phyloP scores from a whole-genome alignment of 1,140 invertebrate species.

The Drosophila hydei region DNA sequence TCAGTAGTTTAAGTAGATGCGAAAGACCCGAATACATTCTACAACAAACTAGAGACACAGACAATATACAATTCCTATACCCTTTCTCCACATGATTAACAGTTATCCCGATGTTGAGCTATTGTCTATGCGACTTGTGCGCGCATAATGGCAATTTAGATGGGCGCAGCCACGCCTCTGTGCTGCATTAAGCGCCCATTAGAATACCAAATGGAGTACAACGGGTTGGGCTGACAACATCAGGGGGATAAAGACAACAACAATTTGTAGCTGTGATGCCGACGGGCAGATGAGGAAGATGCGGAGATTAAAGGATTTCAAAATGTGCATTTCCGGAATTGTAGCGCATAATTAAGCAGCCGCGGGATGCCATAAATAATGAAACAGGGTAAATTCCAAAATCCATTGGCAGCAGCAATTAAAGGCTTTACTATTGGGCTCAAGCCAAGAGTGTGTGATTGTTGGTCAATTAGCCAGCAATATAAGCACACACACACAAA shows the following conservation, averaged over 20 bases:
- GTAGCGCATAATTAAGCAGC: conserved; percentile 67
- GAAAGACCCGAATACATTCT: too few species aligned
- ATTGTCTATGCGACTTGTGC: background rate
- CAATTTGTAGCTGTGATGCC: conserved; percentile 8
- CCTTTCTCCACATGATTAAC: background rate
- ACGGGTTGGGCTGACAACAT: background rate
- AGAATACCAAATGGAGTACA: background rate
- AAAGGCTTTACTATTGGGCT: conserved; percentile 19
- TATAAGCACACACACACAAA: background rate
- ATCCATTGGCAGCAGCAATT: conserved; percentile 42
- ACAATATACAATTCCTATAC: background rate
- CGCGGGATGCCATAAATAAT: conserved; percentile 69
- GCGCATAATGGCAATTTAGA: background rate
- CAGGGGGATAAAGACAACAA: conserved; percentile 1
- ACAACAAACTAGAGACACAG: too few species aligned
- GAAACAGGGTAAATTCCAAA: conserved; percentile 33
- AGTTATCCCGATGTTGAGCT: background rate
- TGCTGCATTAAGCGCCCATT: conserved; percentile 1
- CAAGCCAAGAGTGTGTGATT: conserved; percentile 24
- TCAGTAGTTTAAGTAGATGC: background rate
- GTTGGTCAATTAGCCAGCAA: conserved; percentile 30
- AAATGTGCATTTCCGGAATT: conserved; percentile 60
- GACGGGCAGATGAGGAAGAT: background rate
- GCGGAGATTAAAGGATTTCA: conserved; percentile 63
- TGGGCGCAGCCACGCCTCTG: conserved; percentile 1